These are phyloP conservation scores for Tyrannus savana DNA, from an alignment of 2,113 vertebrate species.

Conservation along the genomic window DNA sequence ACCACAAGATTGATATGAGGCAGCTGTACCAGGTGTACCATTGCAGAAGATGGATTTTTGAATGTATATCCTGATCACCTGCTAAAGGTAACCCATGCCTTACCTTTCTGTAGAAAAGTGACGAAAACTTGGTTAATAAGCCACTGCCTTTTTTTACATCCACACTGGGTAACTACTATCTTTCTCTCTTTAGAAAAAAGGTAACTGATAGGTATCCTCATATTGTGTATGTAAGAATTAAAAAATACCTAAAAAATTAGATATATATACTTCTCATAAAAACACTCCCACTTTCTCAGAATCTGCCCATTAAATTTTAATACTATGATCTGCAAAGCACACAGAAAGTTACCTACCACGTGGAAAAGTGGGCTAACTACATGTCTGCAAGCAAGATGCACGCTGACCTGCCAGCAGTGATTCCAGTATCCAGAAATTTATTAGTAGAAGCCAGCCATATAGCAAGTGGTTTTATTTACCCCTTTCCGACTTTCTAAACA, in stretches of 20 bases:
- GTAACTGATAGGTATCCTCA: background rate
- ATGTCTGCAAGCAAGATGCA: background rate
- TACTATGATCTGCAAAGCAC: background rate
- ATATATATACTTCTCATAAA: background rate
- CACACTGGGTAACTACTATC: background rate
- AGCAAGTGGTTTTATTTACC: background rate
- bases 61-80: background rate
- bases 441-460: background rate
- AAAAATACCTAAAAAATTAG: background rate
- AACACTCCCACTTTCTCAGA: background rate
- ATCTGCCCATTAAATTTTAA: background rate
- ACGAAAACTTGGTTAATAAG: background rate
- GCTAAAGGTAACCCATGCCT: background rate
- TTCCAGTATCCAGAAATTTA: background rate
- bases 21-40: background rate
- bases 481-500: background rate
- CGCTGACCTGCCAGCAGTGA: background rate
- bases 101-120: background rate
- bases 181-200: background rate
- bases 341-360: background rate
- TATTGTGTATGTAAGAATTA: background rate
- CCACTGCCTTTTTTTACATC: background rate
- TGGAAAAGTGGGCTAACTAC: background rate
- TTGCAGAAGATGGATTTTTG: background rate
- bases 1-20: background rate